Base-by-base conservation (phyloP, 2,797 vertebrate species). In the Scolopax bukidnonensis region DNA sequence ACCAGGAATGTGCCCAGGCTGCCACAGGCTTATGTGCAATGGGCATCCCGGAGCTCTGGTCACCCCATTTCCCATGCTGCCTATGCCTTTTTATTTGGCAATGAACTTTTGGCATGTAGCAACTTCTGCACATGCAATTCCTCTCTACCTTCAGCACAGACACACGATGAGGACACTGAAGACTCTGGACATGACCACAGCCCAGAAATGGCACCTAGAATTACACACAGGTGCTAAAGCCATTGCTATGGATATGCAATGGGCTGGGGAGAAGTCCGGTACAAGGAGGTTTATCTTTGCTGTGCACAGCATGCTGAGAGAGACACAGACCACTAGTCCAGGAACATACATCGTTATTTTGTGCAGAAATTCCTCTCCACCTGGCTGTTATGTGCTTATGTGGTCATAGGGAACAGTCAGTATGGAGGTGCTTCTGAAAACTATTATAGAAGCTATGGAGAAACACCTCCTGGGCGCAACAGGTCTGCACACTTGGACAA, bases 161-260 rank as follows among this genome's bases (percentile, higher is more conserved):
- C 24, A 45, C 3, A 6, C 0, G 1, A 9, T 8, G 12, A 45
- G 28, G 38, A 45, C 47, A 30, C 2, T 0, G 3, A 64, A 76
- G 32, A 12, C 10, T 64, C 48, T 79, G 75, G 32, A 40, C 7
- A 4, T 5, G 30, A 78, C 10, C 71, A 50, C 23, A 33, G 48
- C 27, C 48, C 54, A 76, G 47, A 69, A 80, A 41, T 10, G 13
- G 51, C 54, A 57, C 17, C 13, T 1, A 4, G 28, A 19, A 45
- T 85, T n/a, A 17, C 41, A 63, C 14, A 21, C 3, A 33, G 16
- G 16, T n/a, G 20, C 51, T 73, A 27, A 90, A 77, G 47, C 24
- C 21, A 4, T 33, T 36, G 27, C 27, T 86, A 6, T 50, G 64
- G 80, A n/a, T 64, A 60, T 15, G 30, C 23, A 27, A 45, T 1